These are phyloP conservation scores for Tetrapedia diversipes DNA, from an alignment of 2,888 invertebrate genomes.

Conservation along the genomic window DNA sequence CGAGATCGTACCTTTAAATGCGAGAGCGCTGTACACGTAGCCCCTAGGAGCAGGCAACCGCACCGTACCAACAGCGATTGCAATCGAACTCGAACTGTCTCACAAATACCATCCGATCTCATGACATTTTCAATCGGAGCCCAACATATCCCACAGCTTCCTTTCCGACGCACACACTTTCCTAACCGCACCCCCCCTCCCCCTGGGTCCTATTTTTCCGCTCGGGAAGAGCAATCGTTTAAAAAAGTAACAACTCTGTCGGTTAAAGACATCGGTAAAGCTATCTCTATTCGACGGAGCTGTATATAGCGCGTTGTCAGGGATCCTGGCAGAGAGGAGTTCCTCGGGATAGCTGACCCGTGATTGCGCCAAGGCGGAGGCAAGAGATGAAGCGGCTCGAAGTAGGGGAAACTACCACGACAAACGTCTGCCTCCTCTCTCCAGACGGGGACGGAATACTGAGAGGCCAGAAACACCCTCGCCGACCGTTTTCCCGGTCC, in stretches of 20 bases:
- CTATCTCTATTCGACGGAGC: background rate
- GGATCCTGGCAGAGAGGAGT: background rate
- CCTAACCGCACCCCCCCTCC: background rate
- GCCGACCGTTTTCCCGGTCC: conserved; percentile 5
- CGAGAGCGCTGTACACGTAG: no score
- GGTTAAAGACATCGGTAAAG: conserved; percentile 26
- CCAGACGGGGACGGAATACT: conserved; percentile 41
- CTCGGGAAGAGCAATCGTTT: background rate
- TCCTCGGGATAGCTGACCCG: conserved; percentile 35
- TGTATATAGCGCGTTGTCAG: background rate
- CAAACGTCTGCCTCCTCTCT: conserved; percentile 13
- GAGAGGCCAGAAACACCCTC: conserved; percentile 11
- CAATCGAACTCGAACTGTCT: no score
- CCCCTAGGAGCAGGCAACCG: no score
- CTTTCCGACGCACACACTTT: no score
- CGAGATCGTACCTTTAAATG: no score
- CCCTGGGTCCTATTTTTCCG: background rate
- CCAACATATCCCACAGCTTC: background rate
- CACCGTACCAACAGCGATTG: no score
- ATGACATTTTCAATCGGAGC: background rate
- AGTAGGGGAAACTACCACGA: conserved; percentile 22
- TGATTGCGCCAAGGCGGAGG: conserved; percentile 45
- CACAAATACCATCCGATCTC: background rate
- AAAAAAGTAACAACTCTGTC: conserved; percentile 19
- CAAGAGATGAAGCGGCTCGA: conserved; percentile 28